Conservation (phyloP, 2,113 vertebrate species). For the Origma solitaria region DNA sequence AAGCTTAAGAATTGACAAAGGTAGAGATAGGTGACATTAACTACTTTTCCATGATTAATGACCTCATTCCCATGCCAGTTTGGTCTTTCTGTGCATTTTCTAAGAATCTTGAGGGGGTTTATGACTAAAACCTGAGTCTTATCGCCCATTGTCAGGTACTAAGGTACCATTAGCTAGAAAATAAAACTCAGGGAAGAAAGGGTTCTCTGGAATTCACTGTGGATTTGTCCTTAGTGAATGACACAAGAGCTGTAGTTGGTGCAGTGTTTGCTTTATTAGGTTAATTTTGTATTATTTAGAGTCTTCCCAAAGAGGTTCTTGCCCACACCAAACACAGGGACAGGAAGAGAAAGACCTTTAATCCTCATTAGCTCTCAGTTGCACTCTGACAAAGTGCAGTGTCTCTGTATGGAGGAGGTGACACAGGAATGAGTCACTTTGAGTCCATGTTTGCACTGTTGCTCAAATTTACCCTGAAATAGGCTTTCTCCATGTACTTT, state of each 20-base stretch:
- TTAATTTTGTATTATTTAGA: not conserved
- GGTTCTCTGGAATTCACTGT: not conserved
- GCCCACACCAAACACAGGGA: not conserved
- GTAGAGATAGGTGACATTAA: not conserved
- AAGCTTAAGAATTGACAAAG: not conserved
- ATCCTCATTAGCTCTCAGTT: not conserved
- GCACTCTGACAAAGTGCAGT: not conserved
- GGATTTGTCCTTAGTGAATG: not conserved
- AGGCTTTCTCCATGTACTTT: not conserved
- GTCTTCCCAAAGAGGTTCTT: not conserved
- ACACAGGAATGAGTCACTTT: not conserved
- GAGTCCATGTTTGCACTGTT: not conserved
- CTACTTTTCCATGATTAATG: not conserved
- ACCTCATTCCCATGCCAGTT: not conserved
- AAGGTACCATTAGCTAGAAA: not conserved
- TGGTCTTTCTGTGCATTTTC: not conserved
- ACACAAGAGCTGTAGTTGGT: not conserved
- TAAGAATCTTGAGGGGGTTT: not conserved
- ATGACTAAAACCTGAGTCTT: not conserved
- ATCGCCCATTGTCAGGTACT: not conserved
- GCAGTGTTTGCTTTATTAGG: not conserved
- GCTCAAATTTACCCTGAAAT: not conserved
- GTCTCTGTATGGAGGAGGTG: not conserved
- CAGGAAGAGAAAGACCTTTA: not conserved
- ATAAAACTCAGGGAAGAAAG: not conserved